Conservation (phyloP, 2,888 invertebrate species). For the Agrochola macilenta region DNA sequence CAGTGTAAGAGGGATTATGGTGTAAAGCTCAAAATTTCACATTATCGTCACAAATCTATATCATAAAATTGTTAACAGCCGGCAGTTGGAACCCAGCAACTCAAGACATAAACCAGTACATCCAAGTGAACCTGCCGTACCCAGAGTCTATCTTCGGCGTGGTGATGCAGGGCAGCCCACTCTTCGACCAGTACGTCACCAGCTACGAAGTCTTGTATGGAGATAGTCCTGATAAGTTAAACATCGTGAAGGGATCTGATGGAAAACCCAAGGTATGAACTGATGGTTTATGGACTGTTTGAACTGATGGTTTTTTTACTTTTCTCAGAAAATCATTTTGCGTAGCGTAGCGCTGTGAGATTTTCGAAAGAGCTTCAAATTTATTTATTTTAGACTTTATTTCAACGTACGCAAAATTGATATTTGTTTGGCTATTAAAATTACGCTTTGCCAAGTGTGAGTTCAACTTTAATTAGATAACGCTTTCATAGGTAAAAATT, state of each 20-base stretch:
- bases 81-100: constrained; percentile 93
- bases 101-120: constrained; percentile 92
- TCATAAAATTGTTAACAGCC: constrained; percentile 70
- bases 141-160: constrained; percentile 94
- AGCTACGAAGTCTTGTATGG: constrained; percentile 94
- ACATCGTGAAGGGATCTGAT: constrained; percentile 89
- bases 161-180: constrained; percentile 92
- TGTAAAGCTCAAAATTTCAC: neutral
- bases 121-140: constrained; percentile 92
- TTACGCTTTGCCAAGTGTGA: neutral
- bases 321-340: neutral
- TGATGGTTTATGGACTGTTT: neutral
- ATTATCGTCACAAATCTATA: neutral
- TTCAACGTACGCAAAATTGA: neutral
- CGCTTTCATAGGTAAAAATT: neutral
- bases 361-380: neutral
- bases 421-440: neutral
- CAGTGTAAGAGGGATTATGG: neutral
- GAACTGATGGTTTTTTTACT: neutral
- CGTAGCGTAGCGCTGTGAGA: neutral
- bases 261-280: constrained; percentile 86
- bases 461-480: neutral
- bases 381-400: neutral
- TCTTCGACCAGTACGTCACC: constrained; percentile 94
- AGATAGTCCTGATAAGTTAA: constrained; percentile 91